A percentile compares a stretch with the other conserved stretches of the same genome.
Evolutionary conservation across 1,140 invertebrate species (phyloP).

Genomic region (Gryllus bimaculatus): DNA sequence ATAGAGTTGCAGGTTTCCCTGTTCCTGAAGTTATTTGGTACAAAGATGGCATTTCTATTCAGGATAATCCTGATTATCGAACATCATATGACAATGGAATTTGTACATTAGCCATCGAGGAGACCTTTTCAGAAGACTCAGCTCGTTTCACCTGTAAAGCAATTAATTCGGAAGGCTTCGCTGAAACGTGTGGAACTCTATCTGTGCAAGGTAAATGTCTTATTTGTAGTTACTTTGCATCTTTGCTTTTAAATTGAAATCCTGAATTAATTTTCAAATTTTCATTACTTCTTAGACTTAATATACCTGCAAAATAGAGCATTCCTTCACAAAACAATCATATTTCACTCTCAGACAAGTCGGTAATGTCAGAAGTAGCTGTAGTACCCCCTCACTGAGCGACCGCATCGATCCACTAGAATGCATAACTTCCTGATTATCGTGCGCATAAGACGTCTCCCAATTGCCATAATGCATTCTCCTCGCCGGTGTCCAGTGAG

Average conservation of each 20-base stretch:
- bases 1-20: constrained; percentile 42
- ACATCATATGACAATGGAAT: constrained; percentile 43
- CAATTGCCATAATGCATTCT: no score
- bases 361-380: no score
- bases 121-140: constrained; percentile 74
- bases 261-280: neutral
- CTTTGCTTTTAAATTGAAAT: neutral
- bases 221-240: no score
- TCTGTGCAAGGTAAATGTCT: constrained; percentile 54
- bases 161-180: constrained; percentile 54
- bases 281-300: neutral
- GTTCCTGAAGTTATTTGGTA: constrained; percentile 54
- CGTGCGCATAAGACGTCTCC: no score
- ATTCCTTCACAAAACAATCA: no score
- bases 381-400: no score
- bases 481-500: no score
- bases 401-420: no score
- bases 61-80: constrained; percentile 57
- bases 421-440: no score
- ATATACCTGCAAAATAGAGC: no score
- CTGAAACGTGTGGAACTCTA: constrained; percentile 62
- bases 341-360: no score
- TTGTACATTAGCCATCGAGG: constrained; percentile 62
- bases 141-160: constrained; percentile 66
- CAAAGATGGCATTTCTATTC: constrained; percentile 59